A percentile compares a stretch with the other conserved stretches of the same genome.
These are phyloP conservation scores for Tineola bisselliella DNA, from an alignment of 2,888 invertebrate genomes.

Conservation along the genomic window DNA sequence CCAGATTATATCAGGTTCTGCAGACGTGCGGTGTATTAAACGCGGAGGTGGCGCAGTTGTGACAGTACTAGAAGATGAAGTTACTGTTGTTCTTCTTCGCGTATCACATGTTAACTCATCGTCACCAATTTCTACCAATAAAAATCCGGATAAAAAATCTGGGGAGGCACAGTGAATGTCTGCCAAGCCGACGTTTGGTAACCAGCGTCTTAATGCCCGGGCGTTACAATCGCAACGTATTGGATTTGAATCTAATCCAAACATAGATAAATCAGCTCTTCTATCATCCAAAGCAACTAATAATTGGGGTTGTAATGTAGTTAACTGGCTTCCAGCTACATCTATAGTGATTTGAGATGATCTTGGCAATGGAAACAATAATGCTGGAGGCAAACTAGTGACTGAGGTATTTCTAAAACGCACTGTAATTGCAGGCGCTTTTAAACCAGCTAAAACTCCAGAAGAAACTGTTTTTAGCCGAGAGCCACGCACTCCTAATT, in stretches of 20 bases:
- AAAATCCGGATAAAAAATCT: constrained; percentile 72
- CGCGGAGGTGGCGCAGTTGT: constrained; percentile 57
- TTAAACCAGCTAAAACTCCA: constrained; percentile 84
- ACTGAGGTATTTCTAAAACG: constrained; percentile 84
- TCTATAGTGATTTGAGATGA: constrained; percentile 84
- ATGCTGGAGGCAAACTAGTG: constrained; percentile 78
- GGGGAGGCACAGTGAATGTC: constrained; percentile 75
- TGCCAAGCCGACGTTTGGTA: constrained; percentile 72
- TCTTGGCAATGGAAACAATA: constrained; percentile 87
- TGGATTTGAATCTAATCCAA: constrained; percentile 82
- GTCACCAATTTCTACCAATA: constrained; percentile 80
- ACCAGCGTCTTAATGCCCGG: constrained; percentile 81
- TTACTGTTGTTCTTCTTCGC: constrained; percentile 61
- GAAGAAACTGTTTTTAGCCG: constrained; percentile 81
- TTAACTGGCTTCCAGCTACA: constrained; percentile 80
- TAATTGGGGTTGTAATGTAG: constrained; percentile 80
- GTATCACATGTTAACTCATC: constrained; percentile 84
- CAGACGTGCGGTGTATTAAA: constrained; percentile 69
- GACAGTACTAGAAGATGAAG: constrained; percentile 46
- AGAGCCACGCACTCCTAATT: constrained; percentile 78
- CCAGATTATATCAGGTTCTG: constrained; percentile 91
- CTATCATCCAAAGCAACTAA: constrained; percentile 84
- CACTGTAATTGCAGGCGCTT: constrained; percentile 76
- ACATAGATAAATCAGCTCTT: constrained; percentile 76
- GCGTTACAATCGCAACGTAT: constrained; percentile 88